Percentiles rank a stretch among this genome's conserved stretches.
Conservation (phyloP, 2,888 invertebrate species). For the Stenichneumon culpator region DNA sequence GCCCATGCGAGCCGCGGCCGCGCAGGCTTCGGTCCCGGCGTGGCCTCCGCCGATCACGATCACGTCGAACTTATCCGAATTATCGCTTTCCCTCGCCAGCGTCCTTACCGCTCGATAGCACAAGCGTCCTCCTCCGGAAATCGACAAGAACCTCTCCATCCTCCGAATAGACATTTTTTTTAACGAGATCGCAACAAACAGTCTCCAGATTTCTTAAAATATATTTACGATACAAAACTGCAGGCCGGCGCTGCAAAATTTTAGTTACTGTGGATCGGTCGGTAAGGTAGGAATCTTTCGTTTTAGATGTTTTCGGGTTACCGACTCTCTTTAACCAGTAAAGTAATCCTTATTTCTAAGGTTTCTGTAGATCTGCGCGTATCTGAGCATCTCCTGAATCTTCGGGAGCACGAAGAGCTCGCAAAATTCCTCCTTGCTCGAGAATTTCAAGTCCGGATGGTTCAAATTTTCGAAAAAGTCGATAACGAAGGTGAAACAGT, state of each 20-base stretch:
- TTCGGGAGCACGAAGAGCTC: constrained; percentile 93
- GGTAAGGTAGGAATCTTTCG: background rate
- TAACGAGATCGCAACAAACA: background rate
- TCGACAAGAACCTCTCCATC: constrained; percentile 36
- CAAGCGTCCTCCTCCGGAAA: background rate
- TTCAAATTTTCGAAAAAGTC: constrained; percentile 91
- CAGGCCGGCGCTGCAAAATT: background rate
- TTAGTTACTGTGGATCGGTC: background rate
- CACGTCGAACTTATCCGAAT: constrained; percentile 87
- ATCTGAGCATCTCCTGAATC: constrained; percentile 93
- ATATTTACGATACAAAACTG: no score
- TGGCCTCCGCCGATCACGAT: constrained; percentile 96
- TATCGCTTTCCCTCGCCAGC: constrained; percentile 24
- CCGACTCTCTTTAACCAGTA: constrained; percentile 76
- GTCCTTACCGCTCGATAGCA: constrained; percentile 42
- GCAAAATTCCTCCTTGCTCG: constrained; percentile 87
- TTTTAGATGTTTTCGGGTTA: background rate
- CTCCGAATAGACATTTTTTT: constrained; percentile 57
- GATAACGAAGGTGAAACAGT: constrained; percentile 95
- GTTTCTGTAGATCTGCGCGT: constrained; percentile 93
- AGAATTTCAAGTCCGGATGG: constrained; percentile 83
- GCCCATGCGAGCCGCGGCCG: constrained; percentile 94
- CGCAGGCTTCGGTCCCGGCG: constrained; percentile 95
- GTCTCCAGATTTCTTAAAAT: no score
- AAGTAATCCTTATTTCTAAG: constrained; percentile 87